Conservation (phyloP, 2,797 vertebrate species). For the Meda fulgida region DNA sequence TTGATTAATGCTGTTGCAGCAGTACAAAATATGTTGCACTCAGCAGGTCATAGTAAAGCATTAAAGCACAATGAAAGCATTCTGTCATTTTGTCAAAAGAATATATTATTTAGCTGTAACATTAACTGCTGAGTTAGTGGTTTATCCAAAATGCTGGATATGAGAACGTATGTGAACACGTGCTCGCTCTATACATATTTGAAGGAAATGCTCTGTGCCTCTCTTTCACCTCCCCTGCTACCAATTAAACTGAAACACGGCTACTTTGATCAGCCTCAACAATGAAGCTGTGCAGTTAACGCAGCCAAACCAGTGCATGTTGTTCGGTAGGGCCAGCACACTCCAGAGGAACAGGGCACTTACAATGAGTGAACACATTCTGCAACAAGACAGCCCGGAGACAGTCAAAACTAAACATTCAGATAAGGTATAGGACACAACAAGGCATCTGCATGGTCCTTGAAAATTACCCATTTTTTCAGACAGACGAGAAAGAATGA, state of each 20-base stretch:
- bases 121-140: slow-evolving; percentile 3
- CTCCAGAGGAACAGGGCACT: slow-evolving; percentile 1
- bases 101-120: background rate
- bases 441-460: background rate
- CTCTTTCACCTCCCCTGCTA: slow-evolving; percentile 59
- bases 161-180: slow-evolving; percentile 7
- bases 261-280: slow-evolving; percentile 52
- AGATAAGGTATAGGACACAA: background rate
- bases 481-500: background rate
- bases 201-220: slow-evolving; percentile 40
- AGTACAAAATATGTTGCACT: background rate
- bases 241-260: slow-evolving; percentile 61
- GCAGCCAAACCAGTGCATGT: background rate
- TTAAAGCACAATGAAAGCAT: background rate
- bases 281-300: slow-evolving; percentile 41
- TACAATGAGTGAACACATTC: slow-evolving; percentile 4
- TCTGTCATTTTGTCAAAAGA: background rate
- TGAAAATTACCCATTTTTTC: background rate
- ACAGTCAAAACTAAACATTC: background rate
- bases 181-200: slow-evolving; percentile 22
- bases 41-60: background rate
- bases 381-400: background rate
- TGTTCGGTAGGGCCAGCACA: background rate
- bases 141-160: background rate
- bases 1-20: background rate